Base-by-base conservation (phyloP, 2,888 invertebrate genomes). In the Auanema freiburgensis region DNA sequence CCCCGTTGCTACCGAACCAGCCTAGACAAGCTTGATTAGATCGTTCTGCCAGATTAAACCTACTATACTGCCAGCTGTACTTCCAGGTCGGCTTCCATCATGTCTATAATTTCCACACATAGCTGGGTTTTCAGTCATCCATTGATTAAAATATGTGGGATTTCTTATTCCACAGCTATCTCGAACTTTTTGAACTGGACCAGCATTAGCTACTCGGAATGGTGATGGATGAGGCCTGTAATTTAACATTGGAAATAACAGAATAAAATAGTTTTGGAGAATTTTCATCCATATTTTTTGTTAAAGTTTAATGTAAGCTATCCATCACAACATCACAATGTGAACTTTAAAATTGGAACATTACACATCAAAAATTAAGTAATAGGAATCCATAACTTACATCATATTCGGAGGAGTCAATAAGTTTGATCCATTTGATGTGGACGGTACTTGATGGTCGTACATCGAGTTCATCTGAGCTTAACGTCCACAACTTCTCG, bases 401-500 rank as follows among this genome's bases (percentile, higher is more conserved):
- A 46, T 46, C 46, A 46, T 46, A 46, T 18, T 16, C 21, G 46
- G 46, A 18, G 46, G 46, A 46, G 46, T 16, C 21, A 16, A 21
- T 46, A 21, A 16, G 46, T 46, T 46, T 16, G 46, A 46, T 16
- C 16, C 46, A 10, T 18, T 18, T 6, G 46, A 46, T 16, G 46
- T 46, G 46, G 46, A 46, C 16, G 46, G 46, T 18, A 46, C 46
- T 21, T 46, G 46, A 6, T 46, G 46, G 46, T 46, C 46, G 46
- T 46, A 46, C 46, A 21, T 16, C 16, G 46, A 46, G 10, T 46
- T 46, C 46, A 46, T 46, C 33, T 33, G 33, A 33, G 33, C 33
- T 33, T 33, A 33, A 33, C 46, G 46, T 46, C 46, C 46, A 46
- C 46, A 18, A 46, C 21, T 16, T 16, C 46, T 18, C 46, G 10